Conservation (phyloP, 2,797 vertebrate species). For the Menidia menidia region DNA sequence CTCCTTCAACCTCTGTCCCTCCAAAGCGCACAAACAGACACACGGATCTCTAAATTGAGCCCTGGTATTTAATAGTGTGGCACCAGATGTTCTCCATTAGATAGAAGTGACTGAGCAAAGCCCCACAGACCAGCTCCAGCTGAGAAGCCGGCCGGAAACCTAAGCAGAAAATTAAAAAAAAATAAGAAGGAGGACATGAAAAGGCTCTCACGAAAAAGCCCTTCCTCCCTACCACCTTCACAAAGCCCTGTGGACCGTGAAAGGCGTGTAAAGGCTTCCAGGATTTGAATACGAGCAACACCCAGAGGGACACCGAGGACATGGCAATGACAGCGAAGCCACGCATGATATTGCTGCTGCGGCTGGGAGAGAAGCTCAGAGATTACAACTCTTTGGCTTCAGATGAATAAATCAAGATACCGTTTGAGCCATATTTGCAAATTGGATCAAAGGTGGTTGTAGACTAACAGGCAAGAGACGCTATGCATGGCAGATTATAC, state of each 20-base stretch:
- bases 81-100: constrained; percentile 76
- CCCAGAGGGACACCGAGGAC: neutral
- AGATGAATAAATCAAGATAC: neutral
- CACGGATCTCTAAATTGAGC: constrained; percentile 35
- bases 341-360: constrained; percentile 24
- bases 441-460: neutral
- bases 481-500: neutral
- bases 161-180: constrained; percentile 46
- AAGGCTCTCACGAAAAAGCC: constrained; percentile 34
- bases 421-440: neutral
- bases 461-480: neutral
- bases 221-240: constrained; percentile 1
- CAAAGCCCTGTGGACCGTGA: constrained; percentile 29
- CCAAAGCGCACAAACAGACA: neutral
- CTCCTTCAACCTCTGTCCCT: neutral
- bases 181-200: constrained; percentile 31
- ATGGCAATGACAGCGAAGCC: neutral
- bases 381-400: neutral
- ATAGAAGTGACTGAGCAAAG: constrained; percentile 70
- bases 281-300: constrained; percentile 25
- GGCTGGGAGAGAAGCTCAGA: constrained; percentile 9
- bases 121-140: constrained; percentile 63
- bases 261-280: constrained; percentile 35
- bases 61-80: constrained; percentile 41
- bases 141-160: constrained; percentile 46